Conservation (phyloP, 2,797 vertebrate species). For the Antrozous pallidus region DNA sequence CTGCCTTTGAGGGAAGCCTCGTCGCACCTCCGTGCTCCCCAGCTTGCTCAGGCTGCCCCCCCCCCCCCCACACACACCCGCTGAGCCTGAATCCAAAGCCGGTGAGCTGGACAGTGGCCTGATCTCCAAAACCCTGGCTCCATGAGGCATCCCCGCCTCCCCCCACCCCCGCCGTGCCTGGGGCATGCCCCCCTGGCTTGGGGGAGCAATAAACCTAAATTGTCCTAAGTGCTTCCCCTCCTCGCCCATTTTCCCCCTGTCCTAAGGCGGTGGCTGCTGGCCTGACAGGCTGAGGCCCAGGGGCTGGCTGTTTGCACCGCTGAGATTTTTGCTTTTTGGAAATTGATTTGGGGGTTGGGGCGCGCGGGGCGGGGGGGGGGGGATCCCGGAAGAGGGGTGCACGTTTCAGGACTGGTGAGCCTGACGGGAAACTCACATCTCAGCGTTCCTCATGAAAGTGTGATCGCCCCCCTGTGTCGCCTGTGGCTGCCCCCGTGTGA, state of each 20-base stretch:
- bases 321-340: not conserved
- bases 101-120: too few relatives aligned
- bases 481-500: not conserved
- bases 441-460: not conserved
- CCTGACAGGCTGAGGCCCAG: too few relatives aligned
- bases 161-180: too few relatives aligned
- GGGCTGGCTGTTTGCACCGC: not conserved
- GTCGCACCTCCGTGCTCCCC: not conserved
- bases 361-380: too few relatives aligned
- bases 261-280: too few relatives aligned
- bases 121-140: too few relatives aligned
- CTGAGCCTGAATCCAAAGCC: not conserved
- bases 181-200: too few relatives aligned
- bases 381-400: too few relatives aligned
- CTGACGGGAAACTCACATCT: not conserved
- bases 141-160: not conserved
- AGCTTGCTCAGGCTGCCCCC: not conserved
- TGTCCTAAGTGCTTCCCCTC: not conserved
- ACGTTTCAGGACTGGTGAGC: not conserved
- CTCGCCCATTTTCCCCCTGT: not conserved
- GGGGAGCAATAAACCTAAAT: not conserved
- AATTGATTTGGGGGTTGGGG: too few relatives aligned
- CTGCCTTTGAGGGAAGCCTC: not conserved
- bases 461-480: not conserved
- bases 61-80: not conserved